These are phyloP conservation scores for Discoglossus pictus DNA, from an alignment of 2,797 vertebrate genomes.

Conservation along the genomic window DNA sequence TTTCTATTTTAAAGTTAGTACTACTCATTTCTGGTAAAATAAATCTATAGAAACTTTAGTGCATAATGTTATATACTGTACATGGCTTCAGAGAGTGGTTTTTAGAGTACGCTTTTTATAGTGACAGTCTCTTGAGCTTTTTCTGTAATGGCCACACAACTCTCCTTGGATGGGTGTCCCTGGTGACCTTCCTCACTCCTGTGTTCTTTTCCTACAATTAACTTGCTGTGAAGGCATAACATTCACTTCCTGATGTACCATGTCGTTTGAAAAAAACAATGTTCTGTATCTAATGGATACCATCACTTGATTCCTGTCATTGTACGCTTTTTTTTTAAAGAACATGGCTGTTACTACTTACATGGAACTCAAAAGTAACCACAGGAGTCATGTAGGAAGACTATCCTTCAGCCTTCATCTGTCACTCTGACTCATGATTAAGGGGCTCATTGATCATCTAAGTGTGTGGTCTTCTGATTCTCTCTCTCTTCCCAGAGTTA, in stretches of 20 bases:
- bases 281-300: constrained; percentile 44
- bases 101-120: no score
- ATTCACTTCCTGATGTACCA: constrained; percentile 34
- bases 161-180: constrained; percentile 30
- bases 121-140: constrained; percentile 27
- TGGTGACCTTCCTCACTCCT: constrained; percentile 21
- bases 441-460: constrained; percentile 33
- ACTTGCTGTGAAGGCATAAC: constrained; percentile 31
- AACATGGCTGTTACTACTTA: constrained; percentile 43
- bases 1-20: no score
- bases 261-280: constrained; percentile 36
- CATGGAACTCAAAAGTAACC: constrained; percentile 30
- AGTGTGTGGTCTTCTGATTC: constrained; percentile 31
- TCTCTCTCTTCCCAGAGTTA: neutral
- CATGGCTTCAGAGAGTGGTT: no score
- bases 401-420: constrained; percentile 37
- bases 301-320: constrained; percentile 34
- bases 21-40: no score
- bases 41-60: no score
- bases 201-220: constrained; percentile 28
- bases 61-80: no score
- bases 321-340: constrained; percentile 34
- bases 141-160: no score
- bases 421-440: constrained; percentile 34
- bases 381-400: constrained; percentile 34